phyloP scores from a whole-genome alignment of 1,140 invertebrate species.

The Acyrthosiphon pisum region DNA sequence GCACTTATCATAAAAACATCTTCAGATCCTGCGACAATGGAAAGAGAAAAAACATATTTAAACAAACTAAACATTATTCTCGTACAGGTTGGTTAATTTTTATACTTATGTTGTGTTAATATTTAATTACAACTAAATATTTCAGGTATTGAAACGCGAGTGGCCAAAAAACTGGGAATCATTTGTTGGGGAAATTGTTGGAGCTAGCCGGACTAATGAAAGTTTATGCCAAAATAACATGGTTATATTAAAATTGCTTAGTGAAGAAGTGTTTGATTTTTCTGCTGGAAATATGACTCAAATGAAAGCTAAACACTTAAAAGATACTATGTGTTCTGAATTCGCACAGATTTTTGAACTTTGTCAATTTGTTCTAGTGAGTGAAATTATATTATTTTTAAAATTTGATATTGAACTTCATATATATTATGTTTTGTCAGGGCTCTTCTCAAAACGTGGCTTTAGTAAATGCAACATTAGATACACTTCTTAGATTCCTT shows the following conservation, averaged over 20 bases:
- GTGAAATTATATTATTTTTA: constrained; percentile 49
- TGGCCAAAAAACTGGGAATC: constrained; percentile 99
- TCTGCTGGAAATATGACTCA: constrained; percentile 97
- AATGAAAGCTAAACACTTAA: constrained; percentile 98
- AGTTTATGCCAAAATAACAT: constrained; percentile 99
- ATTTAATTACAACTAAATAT: constrained; percentile 39
- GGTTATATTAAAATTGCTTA: constrained; percentile 95
- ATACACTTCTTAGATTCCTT: constrained; percentile 94
- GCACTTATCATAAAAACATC: constrained; percentile 98
- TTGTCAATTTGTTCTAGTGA: constrained; percentile 93
- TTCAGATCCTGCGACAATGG: constrained; percentile 86
- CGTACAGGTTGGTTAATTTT: constrained; percentile 74
- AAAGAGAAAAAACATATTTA: constrained; percentile 94
- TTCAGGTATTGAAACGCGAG: constrained; percentile 95
- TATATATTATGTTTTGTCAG: constrained; percentile 62
- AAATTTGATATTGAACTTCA: neutral
- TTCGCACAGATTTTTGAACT: constrained; percentile 98
- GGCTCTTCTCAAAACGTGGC: constrained; percentile 97
- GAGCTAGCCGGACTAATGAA: constrained; percentile 98
- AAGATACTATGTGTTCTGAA: constrained; percentile 99
- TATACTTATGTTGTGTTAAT: neutral
- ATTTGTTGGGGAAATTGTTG: constrained; percentile 98
- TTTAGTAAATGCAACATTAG: constrained; percentile 91
- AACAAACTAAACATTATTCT: constrained; percentile 99
- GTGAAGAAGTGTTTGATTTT: constrained; percentile 99